phyloP scores from a whole-genome alignment of 35 echinoderm and acorn worm genomes.

The Heliocidaris tuberculata region DNA sequence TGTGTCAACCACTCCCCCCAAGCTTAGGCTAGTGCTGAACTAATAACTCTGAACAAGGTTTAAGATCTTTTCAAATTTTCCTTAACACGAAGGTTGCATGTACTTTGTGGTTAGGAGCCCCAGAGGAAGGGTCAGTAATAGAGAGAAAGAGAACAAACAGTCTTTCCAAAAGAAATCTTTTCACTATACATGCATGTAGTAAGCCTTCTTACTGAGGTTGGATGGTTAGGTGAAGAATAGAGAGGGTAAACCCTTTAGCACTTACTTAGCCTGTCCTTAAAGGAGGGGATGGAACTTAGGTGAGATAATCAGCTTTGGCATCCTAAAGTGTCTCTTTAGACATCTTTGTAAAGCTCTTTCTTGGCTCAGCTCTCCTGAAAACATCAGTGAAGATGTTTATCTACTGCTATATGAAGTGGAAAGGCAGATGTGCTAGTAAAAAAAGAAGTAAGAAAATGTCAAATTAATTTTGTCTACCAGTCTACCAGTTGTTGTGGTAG shows the following conservation, averaged over 20 bases:
- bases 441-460: not conserved
- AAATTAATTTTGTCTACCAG: not conserved
- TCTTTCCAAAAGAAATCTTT: not conserved
- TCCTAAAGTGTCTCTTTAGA: not conserved
- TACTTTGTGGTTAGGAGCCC: constrained; percentile 8
- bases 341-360: not conserved
- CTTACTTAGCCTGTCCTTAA: not conserved
- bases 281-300: not conserved
- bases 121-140: constrained; percentile 3
- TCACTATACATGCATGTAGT: not conserved
- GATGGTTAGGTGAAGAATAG: not conserved
- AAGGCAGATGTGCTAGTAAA: not conserved
- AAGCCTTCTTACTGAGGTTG: not conserved
- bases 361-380: not conserved
- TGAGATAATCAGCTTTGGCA: constrained; percentile 26
- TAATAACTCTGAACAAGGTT: not conserved
- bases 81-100: not conserved
- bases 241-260: constrained; percentile 4
- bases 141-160: not conserved
- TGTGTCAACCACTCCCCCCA: not conserved
- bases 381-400: not conserved
- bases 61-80: not conserved
- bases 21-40: not conserved
- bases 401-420: not conserved
- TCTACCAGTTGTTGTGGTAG: not conserved